Conservation (phyloP, 2,888 invertebrate species). For the Melanostoma scalare region DNA sequence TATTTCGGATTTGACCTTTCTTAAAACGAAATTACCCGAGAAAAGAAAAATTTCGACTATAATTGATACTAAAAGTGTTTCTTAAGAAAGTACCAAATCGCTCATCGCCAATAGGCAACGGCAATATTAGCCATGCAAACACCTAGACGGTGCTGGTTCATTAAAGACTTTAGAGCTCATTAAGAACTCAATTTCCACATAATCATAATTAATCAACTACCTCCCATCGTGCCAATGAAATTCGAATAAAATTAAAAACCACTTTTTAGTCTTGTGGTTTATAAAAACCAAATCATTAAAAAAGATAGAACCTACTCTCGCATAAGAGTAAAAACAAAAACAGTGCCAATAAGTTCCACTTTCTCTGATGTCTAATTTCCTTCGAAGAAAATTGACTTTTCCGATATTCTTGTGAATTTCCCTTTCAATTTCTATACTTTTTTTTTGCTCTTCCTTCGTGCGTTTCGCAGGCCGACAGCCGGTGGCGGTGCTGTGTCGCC, state of each 20-base stretch:
- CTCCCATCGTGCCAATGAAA: constrained; percentile 23
- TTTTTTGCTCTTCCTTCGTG: constrained; percentile 8
- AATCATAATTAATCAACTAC: constrained; percentile 30
- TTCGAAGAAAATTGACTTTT: constrained; percentile 32
- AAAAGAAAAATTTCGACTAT: no score
- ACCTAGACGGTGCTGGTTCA: background rate
- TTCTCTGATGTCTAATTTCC: background rate
- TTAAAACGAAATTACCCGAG: no score
- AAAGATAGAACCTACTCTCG: background rate
- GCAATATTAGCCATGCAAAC: background rate
- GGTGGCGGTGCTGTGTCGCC: constrained; percentile 15
- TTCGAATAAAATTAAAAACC: constrained; percentile 39
- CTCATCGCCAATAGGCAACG: background rate
- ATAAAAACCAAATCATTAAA: background rate
- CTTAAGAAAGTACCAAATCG: no score
- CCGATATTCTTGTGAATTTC: constrained; percentile 35
- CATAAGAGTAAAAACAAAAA: constrained; percentile 7
- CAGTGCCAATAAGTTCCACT: background rate
- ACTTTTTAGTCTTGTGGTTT: background rate
- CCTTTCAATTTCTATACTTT: constrained; percentile 36
- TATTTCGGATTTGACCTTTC: no score
- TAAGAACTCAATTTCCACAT: constrained; percentile 36
- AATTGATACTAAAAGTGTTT: no score
- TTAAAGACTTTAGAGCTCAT: constrained; percentile 30
- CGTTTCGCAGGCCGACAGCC: background rate